A percentile compares a stretch with the other conserved stretches of the same genome.
These are phyloP conservation scores for Turritopsis rubra DNA, from an alignment of 30 jellyfish, hydroid and myxozoan species.

Conservation along the genomic window DNA sequence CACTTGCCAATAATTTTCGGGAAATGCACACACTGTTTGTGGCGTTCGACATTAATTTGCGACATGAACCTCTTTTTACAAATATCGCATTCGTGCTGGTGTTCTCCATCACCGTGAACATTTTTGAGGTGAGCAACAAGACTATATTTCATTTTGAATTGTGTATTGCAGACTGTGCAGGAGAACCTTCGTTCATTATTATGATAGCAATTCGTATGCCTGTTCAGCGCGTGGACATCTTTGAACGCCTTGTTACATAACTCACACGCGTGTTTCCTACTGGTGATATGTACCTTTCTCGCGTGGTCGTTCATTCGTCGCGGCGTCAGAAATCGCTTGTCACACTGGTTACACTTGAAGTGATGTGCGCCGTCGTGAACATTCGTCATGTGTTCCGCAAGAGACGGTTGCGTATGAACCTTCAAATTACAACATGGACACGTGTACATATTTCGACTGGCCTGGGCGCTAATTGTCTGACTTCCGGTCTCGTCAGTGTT, in stretches of 20 bases:
- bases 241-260: not conserved
- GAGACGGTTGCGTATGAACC: not conserved
- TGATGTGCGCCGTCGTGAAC: not conserved
- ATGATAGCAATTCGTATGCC: conserved; percentile 8
- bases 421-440: conserved; percentile 2
- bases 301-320: conserved; percentile 14
- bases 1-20: not conserved
- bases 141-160: conserved; percentile 6
- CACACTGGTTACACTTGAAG: not conserved
- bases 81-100: not conserved
- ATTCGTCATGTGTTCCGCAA: not conserved
- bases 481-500: not conserved
- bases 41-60: not conserved
- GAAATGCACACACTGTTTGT: not conserved
- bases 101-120: conserved; percentile 15
- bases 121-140: conserved; percentile 1
- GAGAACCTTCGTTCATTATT: conserved; percentile 1
- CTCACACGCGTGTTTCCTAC: not conserved
- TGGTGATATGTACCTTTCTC: conserved; percentile 7
- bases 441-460: not conserved
- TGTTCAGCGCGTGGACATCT: conserved; percentile 11
- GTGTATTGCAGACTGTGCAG: not conserved
- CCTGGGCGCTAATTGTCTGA: not conserved
- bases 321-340: conserved; percentile 7
- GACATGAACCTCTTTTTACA: conserved; percentile 15